A percentile compares a stretch with the other conserved stretches of the same genome.
These are phyloP conservation scores for Oithona nana DNA, from an alignment of 2,888 invertebrate genomes.

Conservation along the genomic window DNA sequence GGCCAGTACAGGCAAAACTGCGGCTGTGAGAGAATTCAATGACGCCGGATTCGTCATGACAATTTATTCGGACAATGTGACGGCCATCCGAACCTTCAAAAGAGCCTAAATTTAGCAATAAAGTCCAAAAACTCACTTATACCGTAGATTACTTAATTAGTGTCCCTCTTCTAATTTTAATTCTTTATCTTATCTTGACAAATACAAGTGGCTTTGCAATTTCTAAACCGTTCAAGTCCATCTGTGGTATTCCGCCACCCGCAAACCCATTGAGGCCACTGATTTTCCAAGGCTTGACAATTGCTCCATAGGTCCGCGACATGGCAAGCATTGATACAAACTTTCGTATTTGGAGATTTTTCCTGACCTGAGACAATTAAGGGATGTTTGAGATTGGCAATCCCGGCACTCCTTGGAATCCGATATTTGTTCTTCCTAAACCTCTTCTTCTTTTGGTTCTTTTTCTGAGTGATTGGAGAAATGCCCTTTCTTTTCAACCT, in stretches of 20 bases:
- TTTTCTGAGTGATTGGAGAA: background rate
- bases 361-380: background rate
- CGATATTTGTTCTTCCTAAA: background rate
- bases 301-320: slow-evolving; percentile 50
- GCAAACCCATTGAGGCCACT: slow-evolving; percentile 42
- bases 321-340: slow-evolving; percentile 54
- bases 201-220: slow-evolving; percentile 52
- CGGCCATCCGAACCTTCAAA: background rate
- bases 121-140: too few relatives aligned
- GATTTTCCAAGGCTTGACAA: slow-evolving; percentile 41
- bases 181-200: slow-evolving; percentile 44
- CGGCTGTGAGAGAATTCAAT: background rate
- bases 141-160: too few relatives aligned
- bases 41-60: background rate
- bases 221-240: slow-evolving; percentile 34
- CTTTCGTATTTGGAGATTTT: slow-evolving; percentile 29
- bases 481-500: background rate
- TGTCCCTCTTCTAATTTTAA: too few relatives aligned
- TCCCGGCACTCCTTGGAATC: too few relatives aligned
- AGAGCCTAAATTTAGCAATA: slow-evolving; percentile 1
- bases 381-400: background rate
- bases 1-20: background rate
- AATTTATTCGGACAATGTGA: background rate
- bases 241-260: slow-evolving; percentile 32
- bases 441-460: background rate